These are phyloP conservation scores for Betta splendens DNA, from an alignment of 2,797 vertebrate species.

Conservation along the genomic window DNA sequence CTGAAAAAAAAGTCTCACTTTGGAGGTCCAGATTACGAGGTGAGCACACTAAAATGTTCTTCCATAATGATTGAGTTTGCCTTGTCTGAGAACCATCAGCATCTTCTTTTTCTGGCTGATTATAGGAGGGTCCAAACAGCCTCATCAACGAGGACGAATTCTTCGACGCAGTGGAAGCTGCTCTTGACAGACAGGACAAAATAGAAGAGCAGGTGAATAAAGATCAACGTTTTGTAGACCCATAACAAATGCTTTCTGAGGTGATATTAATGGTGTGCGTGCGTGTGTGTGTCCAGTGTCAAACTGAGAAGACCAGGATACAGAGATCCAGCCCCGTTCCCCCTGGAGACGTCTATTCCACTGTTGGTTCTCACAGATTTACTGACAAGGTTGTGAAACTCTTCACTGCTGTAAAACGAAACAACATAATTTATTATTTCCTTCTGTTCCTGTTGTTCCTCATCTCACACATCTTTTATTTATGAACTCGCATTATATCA, in stretches of 20 bases:
- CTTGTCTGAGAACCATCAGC: background rate
- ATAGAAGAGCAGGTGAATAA: conserved; percentile 91
- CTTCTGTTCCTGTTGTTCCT: background rate
- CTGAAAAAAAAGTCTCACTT: conserved; percentile 95
- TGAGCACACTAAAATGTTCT: conserved; percentile 41
- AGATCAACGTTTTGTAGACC: conserved; percentile 22
- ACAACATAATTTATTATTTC: conserved; percentile 69
- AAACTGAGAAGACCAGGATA: conserved; percentile 90
- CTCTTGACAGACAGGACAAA: conserved; percentile 94
- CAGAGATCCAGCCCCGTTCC: conserved; percentile 85
- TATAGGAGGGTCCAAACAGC: conserved; percentile 87
- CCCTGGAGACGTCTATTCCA: conserved; percentile 85
- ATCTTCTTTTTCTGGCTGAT: background rate
- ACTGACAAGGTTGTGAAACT: conserved; percentile 83
- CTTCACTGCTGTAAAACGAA: conserved; percentile 25
- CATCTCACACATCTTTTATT: background rate
- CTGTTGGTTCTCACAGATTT: conserved; percentile 86
- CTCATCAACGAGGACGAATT: conserved; percentile 97
- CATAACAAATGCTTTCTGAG: background rate
- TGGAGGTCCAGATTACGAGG: conserved; percentile 95
- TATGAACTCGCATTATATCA: conserved; percentile 77
- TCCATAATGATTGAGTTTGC: background rate
- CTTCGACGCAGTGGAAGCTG: conserved; percentile 96
- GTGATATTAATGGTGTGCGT: background rate
- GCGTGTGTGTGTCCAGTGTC: conserved; percentile 77